A percentile compares a stretch with the other conserved stretches of the same genome.
Evolutionary conservation across 2,888 invertebrate genomes (phyloP).

Genomic region (Keiferia lycopersicella): DNA sequence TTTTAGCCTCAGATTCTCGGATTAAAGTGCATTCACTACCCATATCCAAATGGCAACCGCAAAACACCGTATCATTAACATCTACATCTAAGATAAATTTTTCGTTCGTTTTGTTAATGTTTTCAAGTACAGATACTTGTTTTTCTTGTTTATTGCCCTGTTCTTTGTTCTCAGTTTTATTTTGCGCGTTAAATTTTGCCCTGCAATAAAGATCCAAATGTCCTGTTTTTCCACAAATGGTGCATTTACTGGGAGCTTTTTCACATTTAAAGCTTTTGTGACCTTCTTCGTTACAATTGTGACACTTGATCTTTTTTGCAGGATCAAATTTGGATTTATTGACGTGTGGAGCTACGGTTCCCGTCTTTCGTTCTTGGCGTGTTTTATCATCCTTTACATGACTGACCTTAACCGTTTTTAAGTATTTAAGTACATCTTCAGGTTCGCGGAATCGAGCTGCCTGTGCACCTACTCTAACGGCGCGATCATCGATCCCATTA

Average conservation of each 20-base stretch:
- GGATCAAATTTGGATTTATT: conserved; percentile 12
- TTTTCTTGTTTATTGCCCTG: no score
- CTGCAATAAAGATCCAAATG: conserved; percentile 16
- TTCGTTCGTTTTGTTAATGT: no score
- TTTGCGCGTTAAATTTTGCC: no score
- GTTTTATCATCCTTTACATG: no score
- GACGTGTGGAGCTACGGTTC: background rate
- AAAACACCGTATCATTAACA: no score
- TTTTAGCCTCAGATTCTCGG: no score
- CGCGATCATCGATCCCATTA: conserved; percentile 34
- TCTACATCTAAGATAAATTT: no score
- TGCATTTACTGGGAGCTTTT: conserved; percentile 29
- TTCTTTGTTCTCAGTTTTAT: no score
- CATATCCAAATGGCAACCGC: no score
- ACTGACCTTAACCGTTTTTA: conserved; percentile 30
- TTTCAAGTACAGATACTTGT: no score
- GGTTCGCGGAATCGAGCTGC: conserved; percentile 33
- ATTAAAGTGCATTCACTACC: no score
- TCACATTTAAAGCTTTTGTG: conserved; percentile 34
- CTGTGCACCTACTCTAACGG: conserved; percentile 31
- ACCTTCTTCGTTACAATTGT: conserved; percentile 33
- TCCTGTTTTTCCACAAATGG: conserved; percentile 25
- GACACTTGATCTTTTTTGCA: conserved; percentile 21
- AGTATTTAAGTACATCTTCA: conserved; percentile 33
- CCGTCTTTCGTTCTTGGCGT: background rate